Evolutionary conservation across 2,888 invertebrate genomes (phyloP).

Genomic region (Byasa hedistus): DNA sequence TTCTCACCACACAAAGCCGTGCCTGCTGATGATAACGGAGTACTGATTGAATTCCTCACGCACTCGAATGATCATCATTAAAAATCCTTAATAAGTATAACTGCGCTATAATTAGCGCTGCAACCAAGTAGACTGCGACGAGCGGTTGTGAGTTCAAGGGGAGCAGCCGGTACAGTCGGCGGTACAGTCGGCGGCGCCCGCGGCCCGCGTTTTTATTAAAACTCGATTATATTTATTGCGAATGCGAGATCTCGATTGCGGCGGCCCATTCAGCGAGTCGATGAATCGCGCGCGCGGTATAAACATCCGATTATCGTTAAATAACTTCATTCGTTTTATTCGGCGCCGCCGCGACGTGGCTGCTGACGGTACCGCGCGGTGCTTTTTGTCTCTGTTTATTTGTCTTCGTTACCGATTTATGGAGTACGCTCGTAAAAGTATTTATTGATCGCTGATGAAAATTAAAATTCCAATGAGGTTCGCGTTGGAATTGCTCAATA

Average conservation of each 20-base stretch:
- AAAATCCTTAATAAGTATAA: slow-evolving; percentile 9
- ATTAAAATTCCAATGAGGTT: no score
- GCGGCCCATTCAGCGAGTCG: slow-evolving; percentile 26
- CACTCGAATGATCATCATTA: not conserved
- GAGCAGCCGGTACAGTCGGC: not conserved
- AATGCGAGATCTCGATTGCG: slow-evolving; percentile 23
- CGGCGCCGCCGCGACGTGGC: not conserved
- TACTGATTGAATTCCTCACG: not conserved
- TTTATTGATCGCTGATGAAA: no score
- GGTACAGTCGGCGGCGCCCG: not conserved
- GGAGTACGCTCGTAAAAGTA: no score
- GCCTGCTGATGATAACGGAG: not conserved
- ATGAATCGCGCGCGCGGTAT: slow-evolving; percentile 18
- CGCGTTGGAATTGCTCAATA: no score
- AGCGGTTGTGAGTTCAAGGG: not conserved
- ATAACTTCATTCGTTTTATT: slow-evolving; percentile 29
- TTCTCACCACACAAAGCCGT: not conserved
- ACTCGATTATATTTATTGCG: slow-evolving; percentile 30
- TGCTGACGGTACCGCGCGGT: not conserved
- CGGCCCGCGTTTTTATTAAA: slow-evolving; percentile 17
- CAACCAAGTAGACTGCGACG: slow-evolving; percentile 22
- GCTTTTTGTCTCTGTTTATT: not conserved
- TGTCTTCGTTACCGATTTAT: no score
- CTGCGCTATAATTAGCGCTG: slow-evolving; percentile 19
- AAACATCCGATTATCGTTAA: slow-evolving; percentile 29